Base-by-base conservation (phyloP, 2,888 invertebrate genomes). In the Acanthococcus lagerstroemiae region DNA sequence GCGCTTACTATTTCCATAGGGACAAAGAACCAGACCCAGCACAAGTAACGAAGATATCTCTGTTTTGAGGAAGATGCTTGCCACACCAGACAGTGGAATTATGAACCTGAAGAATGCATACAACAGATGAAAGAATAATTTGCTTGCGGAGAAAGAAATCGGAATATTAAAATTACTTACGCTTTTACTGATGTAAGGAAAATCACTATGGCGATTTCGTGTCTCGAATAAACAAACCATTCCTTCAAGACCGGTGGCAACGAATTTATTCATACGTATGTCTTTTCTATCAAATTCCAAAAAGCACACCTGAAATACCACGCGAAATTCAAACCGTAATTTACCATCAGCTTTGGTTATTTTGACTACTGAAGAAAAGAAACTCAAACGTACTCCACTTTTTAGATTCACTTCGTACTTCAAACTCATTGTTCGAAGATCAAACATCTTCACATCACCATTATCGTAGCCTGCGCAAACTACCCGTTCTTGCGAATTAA, bases 401-500 rank as follows among this genome's bases (percentile, higher is more conserved):
- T 89, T 90, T 50, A 95, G 78, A 75, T 94, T 92, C 57, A 87
- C 87, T 74, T 95, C 94, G 95, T 95, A 96, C 73, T 85, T 79
- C 0, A 94, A 77, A 0, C 84, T 80, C 86, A 95, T 89, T 4
- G 84, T 84, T 68, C 87, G 82, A 25, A 96, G 79, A 76, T 96
- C 95, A 75, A 92, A 95, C 78, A 96, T 82, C 77, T 95, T 96
- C 2, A 96, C 77, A 74, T 96, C 96, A 0, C 96, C 96, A 76
- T 96, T 96, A 74, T 96, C 95, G 73, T 95, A 96, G 1, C 96
- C 96, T 9, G 95, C 90, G 25, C 86, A 88, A 0, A 96, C 85
- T 66, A 88, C 81, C 66, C 95, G 82, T 72, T 96, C 95, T 26
- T 87, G 82, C 54, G 87, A 84, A 74, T 88, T 92, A 77, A 86